Evolutionary conservation across 1,140 invertebrate genomes (phyloP).

Genomic region (Cotesia glomerata): DNA sequence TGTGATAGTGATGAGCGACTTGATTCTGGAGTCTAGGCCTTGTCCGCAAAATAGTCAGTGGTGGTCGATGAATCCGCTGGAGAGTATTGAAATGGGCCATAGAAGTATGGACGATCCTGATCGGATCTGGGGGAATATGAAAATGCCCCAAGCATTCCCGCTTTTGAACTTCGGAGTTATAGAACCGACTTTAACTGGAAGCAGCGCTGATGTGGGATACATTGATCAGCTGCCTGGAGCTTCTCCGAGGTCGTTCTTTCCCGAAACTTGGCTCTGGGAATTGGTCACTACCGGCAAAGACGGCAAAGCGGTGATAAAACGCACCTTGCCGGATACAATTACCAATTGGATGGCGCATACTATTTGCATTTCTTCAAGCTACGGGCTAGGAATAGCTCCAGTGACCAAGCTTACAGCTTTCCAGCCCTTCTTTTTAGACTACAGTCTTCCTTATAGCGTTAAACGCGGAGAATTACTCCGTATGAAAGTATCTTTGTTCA

Average conservation of each 20-base stretch:
- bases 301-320: slow-evolving; percentile 62
- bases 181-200: slow-evolving; percentile 31
- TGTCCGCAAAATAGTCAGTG: slow-evolving; percentile 51
- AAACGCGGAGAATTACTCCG: slow-evolving; percentile 73
- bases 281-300: slow-evolving; percentile 63
- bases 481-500: slow-evolving; percentile 75
- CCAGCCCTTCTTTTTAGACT: slow-evolving; percentile 76
- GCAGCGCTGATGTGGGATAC: slow-evolving; percentile 44
- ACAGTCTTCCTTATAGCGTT: slow-evolving; percentile 74
- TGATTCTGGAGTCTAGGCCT: slow-evolving; percentile 62
- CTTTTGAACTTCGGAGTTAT: slow-evolving; percentile 34
- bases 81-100: slow-evolving; percentile 33
- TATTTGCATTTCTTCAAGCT: slow-evolving; percentile 69
- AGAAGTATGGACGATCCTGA: slow-evolving; percentile 43
- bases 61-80: slow-evolving; percentile 21
- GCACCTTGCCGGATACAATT: slow-evolving; percentile 73
- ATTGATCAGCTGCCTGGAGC: slow-evolving; percentile 49
- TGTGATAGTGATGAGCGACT: slow-evolving; percentile 64
- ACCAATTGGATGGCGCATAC: slow-evolving; percentile 77
- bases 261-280: slow-evolving; percentile 76
- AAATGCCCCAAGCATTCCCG: slow-evolving; percentile 53
- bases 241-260: slow-evolving; percentile 67
- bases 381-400: slow-evolving; percentile 70
- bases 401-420: slow-evolving; percentile 69
- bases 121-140: slow-evolving; percentile 50